A percentile compares a stretch with the other conserved stretches of the same genome.
phyloP scores from a whole-genome alignment of 2,888 invertebrate species.

The Lampropteryx suffumata region DNA sequence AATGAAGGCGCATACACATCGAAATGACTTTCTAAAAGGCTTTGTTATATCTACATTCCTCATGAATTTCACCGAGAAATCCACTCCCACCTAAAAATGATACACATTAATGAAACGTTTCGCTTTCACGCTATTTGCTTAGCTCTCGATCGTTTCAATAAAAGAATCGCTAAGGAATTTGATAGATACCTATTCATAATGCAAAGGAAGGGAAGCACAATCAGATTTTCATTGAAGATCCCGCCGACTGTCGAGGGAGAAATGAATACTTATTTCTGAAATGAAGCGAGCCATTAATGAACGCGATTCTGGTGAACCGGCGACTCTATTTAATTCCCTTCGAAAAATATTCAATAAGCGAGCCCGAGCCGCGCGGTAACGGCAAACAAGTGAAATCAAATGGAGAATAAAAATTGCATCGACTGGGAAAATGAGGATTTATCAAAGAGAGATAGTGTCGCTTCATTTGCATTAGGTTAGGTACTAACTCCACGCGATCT shows the following conservation, averaged over 20 bases:
- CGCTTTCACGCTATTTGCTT: constrained; percentile 55
- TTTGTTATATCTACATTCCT: constrained; percentile 52
- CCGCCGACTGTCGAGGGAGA: constrained; percentile 48
- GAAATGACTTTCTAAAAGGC: constrained; percentile 57
- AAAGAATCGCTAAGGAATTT: constrained; percentile 61
- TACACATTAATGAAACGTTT: constrained; percentile 57
- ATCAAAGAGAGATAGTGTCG: constrained; percentile 33
- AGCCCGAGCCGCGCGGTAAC: constrained; percentile 51
- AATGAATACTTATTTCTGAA: constrained; percentile 81
- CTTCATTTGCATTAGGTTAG: constrained; percentile 27
- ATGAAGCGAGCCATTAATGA: constrained; percentile 75
- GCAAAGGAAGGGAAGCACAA: constrained; percentile 73
- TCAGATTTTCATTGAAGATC: constrained; percentile 74
- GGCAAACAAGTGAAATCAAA: constrained; percentile 55
- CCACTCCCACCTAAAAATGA: constrained; percentile 45
- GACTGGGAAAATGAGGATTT: constrained; percentile 44
- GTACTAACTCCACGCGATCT: constrained; percentile 27
- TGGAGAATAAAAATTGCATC: constrained; percentile 57
- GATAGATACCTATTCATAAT: constrained; percentile 70
- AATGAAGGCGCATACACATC: constrained; percentile 60
- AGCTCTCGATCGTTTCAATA: constrained; percentile 63
- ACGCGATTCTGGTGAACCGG: constrained; percentile 61
- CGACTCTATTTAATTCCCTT: constrained; percentile 70
- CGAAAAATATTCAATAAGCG: constrained; percentile 77
- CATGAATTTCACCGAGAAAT: constrained; percentile 43